Base-by-base conservation (phyloP, 2,888 invertebrate species). In the Trisateles emortualis region DNA sequence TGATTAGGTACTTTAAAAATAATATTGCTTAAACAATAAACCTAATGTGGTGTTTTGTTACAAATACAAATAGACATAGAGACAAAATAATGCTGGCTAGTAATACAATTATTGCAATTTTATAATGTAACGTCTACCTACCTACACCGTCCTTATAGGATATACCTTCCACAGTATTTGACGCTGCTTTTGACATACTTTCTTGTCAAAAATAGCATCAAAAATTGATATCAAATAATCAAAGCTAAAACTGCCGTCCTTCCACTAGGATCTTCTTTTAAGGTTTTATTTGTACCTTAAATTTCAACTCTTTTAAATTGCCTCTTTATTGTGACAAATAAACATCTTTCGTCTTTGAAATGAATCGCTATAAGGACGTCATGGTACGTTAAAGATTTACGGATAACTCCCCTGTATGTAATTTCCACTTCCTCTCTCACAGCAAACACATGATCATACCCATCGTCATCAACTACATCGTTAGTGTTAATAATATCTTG, bases 401-500 rank as follows among this genome's bases (percentile, higher is more conserved):
- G 39, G 32, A 22, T 17, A 16, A 36, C 17, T 39, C 24, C n/a
- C 46, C 64, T 5, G 40, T 32, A 24, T 61, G 45, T 65, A 61
- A 66, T 64, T 51, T 60, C n/a, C 30, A 58, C 43, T 63, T 65
- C 58, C 55, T 57, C 32, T 36, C 36, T 30, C 47, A 48, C 24
- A 32, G 52, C 24, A 46, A 46, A 52, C 26, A 11, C 30, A 51
- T 59, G 42, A 44, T 51, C 41, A n/a, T n/a, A n/a, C n/a, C n/a
- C n/a, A 43, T 63, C 59, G 43, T 49, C 64, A 49, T 51, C 39
- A 55, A 52, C 48, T 48, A 38, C 54, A 54, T 57, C 41, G 55
- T 64, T 68, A 64, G 32, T 61, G 49, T 71, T 80, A 77, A 79
- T 78, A 65, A 73, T 69, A 52, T 72, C 73, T 76, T 75, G 68